These are phyloP conservation scores for Pluvialis apricaria DNA, from an alignment of 2,113 vertebrate species.

Conservation along the genomic window DNA sequence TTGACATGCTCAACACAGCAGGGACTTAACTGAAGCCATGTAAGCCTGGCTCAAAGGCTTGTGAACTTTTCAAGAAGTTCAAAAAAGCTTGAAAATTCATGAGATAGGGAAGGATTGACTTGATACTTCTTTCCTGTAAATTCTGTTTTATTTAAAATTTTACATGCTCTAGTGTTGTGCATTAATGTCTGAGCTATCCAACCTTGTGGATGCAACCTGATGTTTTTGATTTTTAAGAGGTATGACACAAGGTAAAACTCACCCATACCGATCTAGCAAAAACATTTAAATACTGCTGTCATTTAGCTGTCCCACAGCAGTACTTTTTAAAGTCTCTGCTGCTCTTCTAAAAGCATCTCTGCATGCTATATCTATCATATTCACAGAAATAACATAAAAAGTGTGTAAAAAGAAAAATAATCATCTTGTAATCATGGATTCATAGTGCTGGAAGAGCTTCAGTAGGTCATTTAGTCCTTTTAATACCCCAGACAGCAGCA, in stretches of 20 bases:
- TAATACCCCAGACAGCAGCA: background rate
- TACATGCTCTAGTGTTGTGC: background rate
- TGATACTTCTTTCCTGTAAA: background rate
- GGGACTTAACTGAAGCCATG: conserved; percentile 1
- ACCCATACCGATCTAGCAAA: background rate
- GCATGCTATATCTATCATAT: no score
- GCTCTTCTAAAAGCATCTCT: background rate
- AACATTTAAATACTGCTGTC: background rate
- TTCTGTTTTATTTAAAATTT: conserved; percentile 22
- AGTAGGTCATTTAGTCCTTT: background rate
- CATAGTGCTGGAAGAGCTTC: background rate
- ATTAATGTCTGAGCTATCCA: background rate
- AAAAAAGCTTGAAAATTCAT: conserved; percentile 32
- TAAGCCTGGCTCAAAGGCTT: conserved; percentile 39
- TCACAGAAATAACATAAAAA: background rate
- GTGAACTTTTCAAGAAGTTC: conserved; percentile 37
- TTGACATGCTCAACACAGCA: conserved; percentile 30
- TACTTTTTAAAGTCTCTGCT: background rate
- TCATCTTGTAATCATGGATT: background rate
- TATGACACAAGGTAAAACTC: background rate
- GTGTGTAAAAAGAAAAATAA: background rate
- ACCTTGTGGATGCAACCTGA: background rate
- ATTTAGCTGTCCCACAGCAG: background rate
- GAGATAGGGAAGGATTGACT: background rate
- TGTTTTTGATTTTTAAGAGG: background rate